A percentile compares a stretch with the other conserved stretches of the same genome.
phyloP scores from a whole-genome alignment of 2,888 invertebrate genomes.

The Acleris sparsana region DNA sequence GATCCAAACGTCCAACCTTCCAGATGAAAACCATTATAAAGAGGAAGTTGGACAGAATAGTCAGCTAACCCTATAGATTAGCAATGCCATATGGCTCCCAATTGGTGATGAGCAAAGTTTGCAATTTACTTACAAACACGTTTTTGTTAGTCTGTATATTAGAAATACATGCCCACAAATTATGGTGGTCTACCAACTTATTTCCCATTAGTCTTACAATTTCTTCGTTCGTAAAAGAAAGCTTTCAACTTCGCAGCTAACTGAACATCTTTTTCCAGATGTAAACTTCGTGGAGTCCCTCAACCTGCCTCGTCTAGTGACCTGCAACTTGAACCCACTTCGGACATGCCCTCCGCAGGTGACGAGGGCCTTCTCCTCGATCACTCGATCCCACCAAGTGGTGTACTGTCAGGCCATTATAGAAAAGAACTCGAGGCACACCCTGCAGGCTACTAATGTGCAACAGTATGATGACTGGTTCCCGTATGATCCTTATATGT shows the following conservation, averaged over 20 bases:
- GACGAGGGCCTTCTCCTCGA: constrained; percentile 90
- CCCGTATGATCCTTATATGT: constrained; percentile 94
- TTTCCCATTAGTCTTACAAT: too few species aligned
- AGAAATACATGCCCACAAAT: too few species aligned
- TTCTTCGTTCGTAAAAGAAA: too few species aligned
- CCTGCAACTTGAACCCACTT: constrained; percentile 94
- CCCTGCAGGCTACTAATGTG: constrained; percentile 67
- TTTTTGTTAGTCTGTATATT: too few species aligned
- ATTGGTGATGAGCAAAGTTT: too few species aligned
- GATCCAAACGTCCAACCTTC: too few species aligned
- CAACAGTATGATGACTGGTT: constrained; percentile 88
- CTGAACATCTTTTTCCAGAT: constrained; percentile 78
- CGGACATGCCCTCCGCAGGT: constrained; percentile 90
- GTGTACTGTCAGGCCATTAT: constrained; percentile 96
- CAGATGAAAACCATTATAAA: too few species aligned
- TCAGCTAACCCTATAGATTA: too few species aligned
- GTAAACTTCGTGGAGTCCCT: constrained; percentile 90
- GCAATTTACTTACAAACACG: too few species aligned
- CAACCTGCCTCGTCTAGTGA: constrained; percentile 93
- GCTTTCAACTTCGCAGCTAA: not conserved
- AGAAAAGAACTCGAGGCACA: constrained; percentile 89
- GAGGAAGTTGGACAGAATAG: too few species aligned
- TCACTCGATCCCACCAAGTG: constrained; percentile 92
- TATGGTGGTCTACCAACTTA: too few species aligned
- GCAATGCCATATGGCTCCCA: too few species aligned